Evolutionary conservation across 2,113 vertebrate genomes (phyloP), one percentile per base, ranked within the genome.

Genomic region (Colistium nudipinnis): DNA sequence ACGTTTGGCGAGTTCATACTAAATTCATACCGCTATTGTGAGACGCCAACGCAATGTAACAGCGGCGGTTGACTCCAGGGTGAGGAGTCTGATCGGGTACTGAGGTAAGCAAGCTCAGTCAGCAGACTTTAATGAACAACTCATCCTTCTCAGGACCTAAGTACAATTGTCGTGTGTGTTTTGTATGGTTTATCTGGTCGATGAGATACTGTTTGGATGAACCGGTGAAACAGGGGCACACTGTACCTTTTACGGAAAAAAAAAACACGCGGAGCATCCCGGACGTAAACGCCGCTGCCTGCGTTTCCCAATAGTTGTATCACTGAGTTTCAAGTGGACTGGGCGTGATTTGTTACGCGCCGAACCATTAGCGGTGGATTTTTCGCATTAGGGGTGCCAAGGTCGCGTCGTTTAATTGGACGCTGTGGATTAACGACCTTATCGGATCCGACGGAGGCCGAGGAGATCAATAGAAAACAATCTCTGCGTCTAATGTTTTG

Each of bases 391-490:
- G 11, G 31, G 35, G 27, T 20, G 33, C 44, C 64, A 77, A 74
- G 85, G 81, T 80, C 49, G 70, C 27, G 16, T 33, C 10, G 48
- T 65, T 71, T 75, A 85, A 83, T 72, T 51, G 62, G 56, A 55
- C 17, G 30, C 39, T 63, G 57, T 54, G 60, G 78, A 85, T 65
- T 28, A 66, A 78, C 11, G 19, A 62, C 71, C 72, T 74, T 81
- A 82, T 88, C 81, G 41, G 41, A 74, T 62, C 22, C 31, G 43
- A 72, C 48, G 55, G 79, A 72, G 44, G 70, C 53, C n/a, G 2
- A 8, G 0, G 41, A 61, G 70, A 87, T 90, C 84, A 70, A 83
- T 80, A 61, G n/a, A n/a, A 72, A 71, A 77, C 72, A 83, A 86
- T 89, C 71, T 83, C 43, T 20, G 25, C 9, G 44, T 68, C 70